phyloP scores from a whole-genome alignment of 2,113 vertebrate genomes.

The Tenebrosternarchus preto region DNA sequence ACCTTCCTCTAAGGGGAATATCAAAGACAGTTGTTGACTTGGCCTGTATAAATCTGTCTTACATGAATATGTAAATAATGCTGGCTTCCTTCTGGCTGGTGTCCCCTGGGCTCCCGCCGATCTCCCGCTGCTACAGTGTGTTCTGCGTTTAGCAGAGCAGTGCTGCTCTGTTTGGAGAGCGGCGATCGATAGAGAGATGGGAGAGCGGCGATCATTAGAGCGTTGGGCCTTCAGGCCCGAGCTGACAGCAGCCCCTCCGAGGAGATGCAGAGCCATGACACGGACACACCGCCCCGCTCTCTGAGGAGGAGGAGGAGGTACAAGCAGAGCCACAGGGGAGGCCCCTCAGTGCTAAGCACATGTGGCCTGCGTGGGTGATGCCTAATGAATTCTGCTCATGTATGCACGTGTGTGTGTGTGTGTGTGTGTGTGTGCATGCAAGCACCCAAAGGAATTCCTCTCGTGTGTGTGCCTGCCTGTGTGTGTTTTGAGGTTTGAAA shows the following conservation, averaged over 20 bases:
- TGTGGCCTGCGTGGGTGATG: neutral
- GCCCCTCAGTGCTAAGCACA: neutral
- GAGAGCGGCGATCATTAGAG: neutral
- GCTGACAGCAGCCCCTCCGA: constrained; percentile 31
- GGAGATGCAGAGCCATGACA: constrained; percentile 17
- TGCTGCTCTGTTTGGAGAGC: constrained; percentile 37
- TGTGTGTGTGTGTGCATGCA: constrained; percentile 17
- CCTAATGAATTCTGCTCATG: constrained; percentile 28
- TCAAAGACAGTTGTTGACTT: constrained; percentile 23
- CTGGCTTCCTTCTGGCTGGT: constrained; percentile 7
- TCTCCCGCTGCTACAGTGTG: neutral
- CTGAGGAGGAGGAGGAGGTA: no score
- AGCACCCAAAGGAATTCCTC: neutral
- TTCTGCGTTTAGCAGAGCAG: constrained; percentile 23
- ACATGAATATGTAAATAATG: constrained; percentile 31
- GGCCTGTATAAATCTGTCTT: constrained; percentile 5
- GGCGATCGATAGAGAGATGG: constrained; percentile 28
- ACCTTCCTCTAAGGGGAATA: neutral
- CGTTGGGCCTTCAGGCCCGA: constrained; percentile 1
- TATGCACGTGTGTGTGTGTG: constrained; percentile 20
- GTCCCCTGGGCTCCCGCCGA: neutral
- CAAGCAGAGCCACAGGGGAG: constrained; percentile 21
- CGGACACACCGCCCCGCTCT: neutral
- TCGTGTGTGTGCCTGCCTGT: neutral
- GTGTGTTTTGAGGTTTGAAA: neutral